Evolutionary conservation across 1,140 invertebrate genomes (phyloP), one percentile per base, ranked within the genome.

Genomic region (Chymomyza costata): DNA sequence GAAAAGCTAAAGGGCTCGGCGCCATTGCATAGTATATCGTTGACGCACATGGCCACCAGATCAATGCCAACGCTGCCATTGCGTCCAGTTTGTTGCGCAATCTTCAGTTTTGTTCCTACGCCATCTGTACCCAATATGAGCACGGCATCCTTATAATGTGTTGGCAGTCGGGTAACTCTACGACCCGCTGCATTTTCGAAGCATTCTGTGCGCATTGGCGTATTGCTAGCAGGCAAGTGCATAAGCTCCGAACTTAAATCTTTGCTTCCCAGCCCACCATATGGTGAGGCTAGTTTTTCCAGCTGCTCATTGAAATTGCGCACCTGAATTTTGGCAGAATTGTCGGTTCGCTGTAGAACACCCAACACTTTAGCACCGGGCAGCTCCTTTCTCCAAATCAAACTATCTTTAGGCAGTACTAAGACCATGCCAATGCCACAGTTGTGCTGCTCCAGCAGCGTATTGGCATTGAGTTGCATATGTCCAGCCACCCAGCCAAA

Each of bases 41-140:
- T 99, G 2, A 97, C 96, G 85, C 96, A 99, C 97, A 99, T 99
- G n/a, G 97, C 97, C 2, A 99, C 97, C 45, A 99, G 88, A 87
- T 99, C 97, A 61, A 97, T 92, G 16, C 97, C 97, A 56, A 99
- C 91, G 1, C 92, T 94, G 51, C 90, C 86, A 80, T 97, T 95
- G 21, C 91, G 89, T 39, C 91, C 90, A 21, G 89, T 90, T 66
- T 90, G 89, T 82, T 97, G 91, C 1, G 97, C 97, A 61, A 98
- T 92, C 91, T 96, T 96, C 3, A 99, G 88, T 87, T 99, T 99
- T 0, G 97, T 98, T 31, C 98, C 97, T 16, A 99, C 97, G 11
- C 97, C 97, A 87, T 99, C 97, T 2, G 97, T 96, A 1, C 96
- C 96, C 39, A 97, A 92, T 1, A 99, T 95, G 3, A 99, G 87